Evolutionary conservation across 2,113 vertebrate species (phyloP), one percentile per base, ranked within the genome.

Genomic region (Pachycephala philippinensis): DNA sequence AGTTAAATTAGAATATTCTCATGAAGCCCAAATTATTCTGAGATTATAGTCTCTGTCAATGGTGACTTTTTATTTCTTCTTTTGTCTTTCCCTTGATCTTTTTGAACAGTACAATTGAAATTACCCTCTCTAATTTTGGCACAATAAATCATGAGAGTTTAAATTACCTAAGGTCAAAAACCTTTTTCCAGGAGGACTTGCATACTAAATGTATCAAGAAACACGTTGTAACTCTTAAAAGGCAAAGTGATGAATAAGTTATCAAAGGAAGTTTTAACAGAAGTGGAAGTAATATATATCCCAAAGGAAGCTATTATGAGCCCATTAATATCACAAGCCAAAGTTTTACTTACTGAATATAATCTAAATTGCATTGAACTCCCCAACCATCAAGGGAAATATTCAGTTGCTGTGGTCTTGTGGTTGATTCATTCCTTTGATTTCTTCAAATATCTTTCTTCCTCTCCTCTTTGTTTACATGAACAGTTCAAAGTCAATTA

Each of bases 181-280:
- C 81, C 94, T 93, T 96, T 93, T 95, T 96, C 89, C 86, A 96
- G 81, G 90, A 97, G 78, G 89, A 57, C 92, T 95, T 93, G 86
- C 88, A 87, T 97, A 39, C 40, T 84, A 84, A 94, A 91, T 71
- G 82, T 84, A 87, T 84, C 90, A 90, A 95, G 92, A 91, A 89
- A 96, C 6, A 26, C 1, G 1, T 53, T 91, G 93, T 93, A 94
- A 85, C 90, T 96, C 84, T 94, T 94, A 93, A 96, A 97, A 96
- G 95, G 84, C 89, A 84, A 63, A 94, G 69, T 95, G 92, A 97
- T 97, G 93, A 97, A 97, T 97, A 97, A 97, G 79, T 97, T 96
- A 97, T 97, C 96, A 97, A 97, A 97, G 89, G 92, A 97, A 94
- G 87, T 97, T 96, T 94, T 94, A 96, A 94, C 95, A 94, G 80